These are phyloP conservation scores for Schizopygopsis pylzovi DNA, from an alignment of 2,797 vertebrate genomes.

Conservation along the genomic window DNA sequence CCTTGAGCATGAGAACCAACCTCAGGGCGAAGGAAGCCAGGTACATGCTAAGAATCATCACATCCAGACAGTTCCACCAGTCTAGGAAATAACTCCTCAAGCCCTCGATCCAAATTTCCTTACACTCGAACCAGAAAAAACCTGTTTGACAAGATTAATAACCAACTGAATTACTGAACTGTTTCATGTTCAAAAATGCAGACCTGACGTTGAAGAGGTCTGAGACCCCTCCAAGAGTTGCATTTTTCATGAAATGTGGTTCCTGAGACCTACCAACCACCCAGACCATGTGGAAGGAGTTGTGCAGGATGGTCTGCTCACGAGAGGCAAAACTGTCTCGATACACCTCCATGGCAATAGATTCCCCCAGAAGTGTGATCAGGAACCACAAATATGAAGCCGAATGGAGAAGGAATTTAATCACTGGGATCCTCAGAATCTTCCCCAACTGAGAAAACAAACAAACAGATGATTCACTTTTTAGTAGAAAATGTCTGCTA, in stretches of 20 bases:
- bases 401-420: conserved; percentile 90
- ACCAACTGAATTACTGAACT: neutral
- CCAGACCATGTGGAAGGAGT: conserved; percentile 92
- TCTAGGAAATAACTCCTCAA: conserved; percentile 87
- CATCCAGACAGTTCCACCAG: conserved; percentile 92
- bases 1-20: conserved; percentile 84
- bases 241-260: too few species aligned
- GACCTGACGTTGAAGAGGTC: neutral
- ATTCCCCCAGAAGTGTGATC: conserved; percentile 86
- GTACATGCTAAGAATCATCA: conserved; percentile 92
- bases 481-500: neutral
- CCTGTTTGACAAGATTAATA: conserved; percentile 69
- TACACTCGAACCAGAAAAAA: conserved; percentile 94
- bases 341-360: conserved; percentile 86
- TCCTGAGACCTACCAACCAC: conserved; percentile 80
- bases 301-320: conserved; percentile 85
- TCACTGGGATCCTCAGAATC: conserved; percentile 84
- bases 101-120: conserved; percentile 93
- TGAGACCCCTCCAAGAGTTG: too few species aligned
- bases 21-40: conserved; percentile 86
- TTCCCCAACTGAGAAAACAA: conserved; percentile 78
- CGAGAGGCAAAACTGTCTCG: conserved; percentile 79
- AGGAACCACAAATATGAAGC: conserved; percentile 93
- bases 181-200: neutral
- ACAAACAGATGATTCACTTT: neutral